A percentile compares a stretch with the other conserved stretches of the same genome.
Conservation (phyloP, 1,140 invertebrate species). For the Diachasma alloeum region DNA sequence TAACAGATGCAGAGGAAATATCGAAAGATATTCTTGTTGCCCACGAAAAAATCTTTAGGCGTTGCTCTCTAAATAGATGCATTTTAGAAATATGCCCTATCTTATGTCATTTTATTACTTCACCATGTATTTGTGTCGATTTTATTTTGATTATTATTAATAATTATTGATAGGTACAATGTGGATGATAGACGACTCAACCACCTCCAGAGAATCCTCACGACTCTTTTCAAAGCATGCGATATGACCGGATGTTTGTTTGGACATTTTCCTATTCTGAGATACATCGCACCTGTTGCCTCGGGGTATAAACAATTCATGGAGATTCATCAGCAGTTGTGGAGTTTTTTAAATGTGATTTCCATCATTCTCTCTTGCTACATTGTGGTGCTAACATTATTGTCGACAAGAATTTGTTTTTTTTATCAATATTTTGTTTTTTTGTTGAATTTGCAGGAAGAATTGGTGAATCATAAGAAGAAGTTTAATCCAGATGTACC, state of each 20-base stretch:
- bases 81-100: too few species aligned
- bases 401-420: neutral
- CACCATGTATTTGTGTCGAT: too few species aligned
- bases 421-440: constrained; percentile 12
- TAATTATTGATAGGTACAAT: constrained; percentile 20
- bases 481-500: constrained; percentile 71
- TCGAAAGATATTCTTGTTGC: too few species aligned
- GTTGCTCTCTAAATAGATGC: too few species aligned
- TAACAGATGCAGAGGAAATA: too few species aligned
- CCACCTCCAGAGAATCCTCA: constrained; percentile 73
- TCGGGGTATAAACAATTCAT: constrained; percentile 81
- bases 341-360: constrained; percentile 72
- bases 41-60: too few species aligned
- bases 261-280: constrained; percentile 80
- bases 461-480: constrained; percentile 78
- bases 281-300: constrained; percentile 75
- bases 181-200: constrained; percentile 73
- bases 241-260: constrained; percentile 82
- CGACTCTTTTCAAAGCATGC: constrained; percentile 74
- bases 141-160: neutral
- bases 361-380: neutral
- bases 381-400: too few species aligned
- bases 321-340: constrained; percentile 74
- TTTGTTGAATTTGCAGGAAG: constrained; percentile 68
- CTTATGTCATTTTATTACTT: too few species aligned